These are phyloP conservation scores for Caenorhabditis sp. DNA, from an alignment of 2,888 invertebrate genomes.

Conservation along the genomic window DNA sequence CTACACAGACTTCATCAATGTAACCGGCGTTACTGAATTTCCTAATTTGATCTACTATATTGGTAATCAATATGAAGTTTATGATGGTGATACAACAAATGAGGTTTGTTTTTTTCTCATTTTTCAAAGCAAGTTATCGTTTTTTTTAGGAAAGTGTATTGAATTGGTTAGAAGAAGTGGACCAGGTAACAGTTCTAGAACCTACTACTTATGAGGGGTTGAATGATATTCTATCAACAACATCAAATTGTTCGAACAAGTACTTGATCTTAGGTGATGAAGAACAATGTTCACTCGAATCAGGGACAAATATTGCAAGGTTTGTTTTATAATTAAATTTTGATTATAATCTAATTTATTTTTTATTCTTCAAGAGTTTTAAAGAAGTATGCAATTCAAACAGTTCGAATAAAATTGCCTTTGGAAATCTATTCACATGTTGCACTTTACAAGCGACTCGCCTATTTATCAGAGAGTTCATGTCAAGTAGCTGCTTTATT, in stretches of 20 bases:
- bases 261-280: constrained; percentile 34
- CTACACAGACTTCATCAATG: constrained; percentile 15
- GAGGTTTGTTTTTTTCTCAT: constrained; percentile 19
- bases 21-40: constrained; percentile 15
- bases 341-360: neutral
- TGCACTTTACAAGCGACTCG: constrained; percentile 28
- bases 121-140: neutral
- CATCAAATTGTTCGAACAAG: constrained; percentile 39
- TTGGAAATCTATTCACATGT: constrained; percentile 24
- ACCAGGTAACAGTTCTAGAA: constrained; percentile 21
- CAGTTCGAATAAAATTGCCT: constrained; percentile 30
- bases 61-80: constrained; percentile 25
- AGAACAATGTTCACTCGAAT: constrained; percentile 32
- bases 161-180: constrained; percentile 37
- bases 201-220: constrained; percentile 23
- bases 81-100: constrained; percentile 28
- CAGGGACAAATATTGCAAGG: constrained; percentile 47
- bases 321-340: neutral
- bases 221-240: constrained; percentile 26
- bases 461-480: constrained; percentile 10
- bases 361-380: constrained; percentile 26
- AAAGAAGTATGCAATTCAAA: constrained; percentile 14
- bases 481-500: constrained; percentile 40
- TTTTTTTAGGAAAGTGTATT: constrained; percentile 28
- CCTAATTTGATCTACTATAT: constrained; percentile 47